Percentiles rank a stretch among this genome's conserved stretches.
phyloP scores from a whole-genome alignment of 2,113 vertebrate species.

The Thalassarche chlororhynchos region DNA sequence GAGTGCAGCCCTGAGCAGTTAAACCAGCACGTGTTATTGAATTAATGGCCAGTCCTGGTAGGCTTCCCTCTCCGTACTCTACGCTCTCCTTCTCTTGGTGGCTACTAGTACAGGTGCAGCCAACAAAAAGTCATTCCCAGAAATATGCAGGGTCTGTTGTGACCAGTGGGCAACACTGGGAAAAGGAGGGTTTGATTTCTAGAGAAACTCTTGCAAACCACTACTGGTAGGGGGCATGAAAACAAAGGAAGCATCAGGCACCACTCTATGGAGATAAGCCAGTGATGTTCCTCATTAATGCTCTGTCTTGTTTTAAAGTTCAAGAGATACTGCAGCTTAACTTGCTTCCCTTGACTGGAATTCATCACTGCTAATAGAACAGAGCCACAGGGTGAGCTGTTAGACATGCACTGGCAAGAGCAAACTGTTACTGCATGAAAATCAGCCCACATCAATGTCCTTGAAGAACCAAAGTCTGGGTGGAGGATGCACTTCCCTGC shows the following conservation, averaged over 20 bases:
- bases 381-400: conserved; percentile 27
- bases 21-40: not conserved
- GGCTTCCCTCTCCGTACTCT: not conserved
- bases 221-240: not conserved
- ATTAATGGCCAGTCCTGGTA: not conserved
- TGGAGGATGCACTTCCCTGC: not conserved
- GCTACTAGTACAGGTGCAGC: not conserved
- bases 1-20: not conserved
- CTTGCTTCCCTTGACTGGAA: conserved; percentile 13
- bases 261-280: not conserved
- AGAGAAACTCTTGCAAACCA: not conserved
- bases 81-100: not conserved
- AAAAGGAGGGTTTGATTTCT: not conserved
- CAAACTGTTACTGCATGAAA: conserved; percentile 43
- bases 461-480: conserved; percentile 10
- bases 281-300: not conserved
- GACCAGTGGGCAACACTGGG: not conserved
- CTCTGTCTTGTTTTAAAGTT: conserved; percentile 21
- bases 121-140: not conserved
- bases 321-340: not conserved
- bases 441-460: not conserved
- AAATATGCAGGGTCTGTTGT: not conserved
- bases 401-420: conserved; percentile 36
- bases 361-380: conserved; percentile 33
- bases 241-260: not conserved